phyloP scores from a whole-genome alignment of 2,797 vertebrate genomes.

The Stomatorhinus walkeri region DNA sequence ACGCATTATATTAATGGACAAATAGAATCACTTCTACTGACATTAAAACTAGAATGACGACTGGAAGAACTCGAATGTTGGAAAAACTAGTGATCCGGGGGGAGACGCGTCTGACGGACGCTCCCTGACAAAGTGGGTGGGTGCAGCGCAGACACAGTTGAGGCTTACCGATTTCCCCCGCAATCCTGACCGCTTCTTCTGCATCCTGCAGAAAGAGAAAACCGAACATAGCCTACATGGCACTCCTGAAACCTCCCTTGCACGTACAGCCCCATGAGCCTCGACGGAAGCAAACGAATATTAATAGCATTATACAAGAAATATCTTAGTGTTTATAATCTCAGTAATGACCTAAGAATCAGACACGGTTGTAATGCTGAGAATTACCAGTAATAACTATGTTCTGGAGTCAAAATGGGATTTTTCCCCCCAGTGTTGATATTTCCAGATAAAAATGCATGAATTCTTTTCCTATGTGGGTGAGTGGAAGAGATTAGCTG shows the following conservation, averaged over 20 bases:
- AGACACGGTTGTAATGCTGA: neutral
- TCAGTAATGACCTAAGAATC: conserved; percentile 63
- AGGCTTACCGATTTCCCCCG: conserved; percentile 86
- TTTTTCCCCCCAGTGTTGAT: neutral
- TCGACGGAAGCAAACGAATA: conserved; percentile 67
- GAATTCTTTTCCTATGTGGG: conserved; percentile 3
- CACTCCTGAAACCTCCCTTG: conserved; percentile 70
- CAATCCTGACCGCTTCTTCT: conserved; percentile 91
- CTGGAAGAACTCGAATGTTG: neutral
- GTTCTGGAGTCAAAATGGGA: neutral
- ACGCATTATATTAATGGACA: neutral
- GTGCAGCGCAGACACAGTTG: neutral
- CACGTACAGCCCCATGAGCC: conserved; percentile 72
- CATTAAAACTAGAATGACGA: neutral
- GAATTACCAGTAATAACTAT: neutral
- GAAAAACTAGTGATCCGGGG: neutral
- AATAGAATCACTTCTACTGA: neutral
- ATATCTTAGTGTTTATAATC: conserved; percentile 68
- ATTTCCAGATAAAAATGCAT: neutral
- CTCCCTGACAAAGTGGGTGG: neutral
- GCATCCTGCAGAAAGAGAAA: conserved; percentile 75
- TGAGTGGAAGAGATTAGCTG: conserved; percentile 35
- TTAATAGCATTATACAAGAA: conserved; percentile 71
- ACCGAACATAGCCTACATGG: conserved; percentile 67
- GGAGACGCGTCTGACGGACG: neutral